A percentile compares a stretch with the other conserved stretches of the same genome.
These are phyloP conservation scores for Siderastrea radians DNA, from an alignment of 92 coral and sea anemone genomes.

Conservation along the genomic window DNA sequence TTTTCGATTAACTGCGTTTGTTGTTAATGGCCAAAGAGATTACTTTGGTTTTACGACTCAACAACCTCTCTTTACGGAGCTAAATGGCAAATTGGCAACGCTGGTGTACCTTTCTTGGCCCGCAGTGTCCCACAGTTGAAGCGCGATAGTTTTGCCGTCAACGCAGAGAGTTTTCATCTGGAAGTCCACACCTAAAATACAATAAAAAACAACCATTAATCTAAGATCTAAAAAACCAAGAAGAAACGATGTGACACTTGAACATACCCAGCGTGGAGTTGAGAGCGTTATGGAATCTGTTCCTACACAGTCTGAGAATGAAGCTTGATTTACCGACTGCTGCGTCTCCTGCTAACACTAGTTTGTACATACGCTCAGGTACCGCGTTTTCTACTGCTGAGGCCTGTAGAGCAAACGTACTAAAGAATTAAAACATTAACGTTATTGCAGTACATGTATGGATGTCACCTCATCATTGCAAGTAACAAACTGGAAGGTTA, in stretches of 20 bases:
- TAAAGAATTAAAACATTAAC: background rate
- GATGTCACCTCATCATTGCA: too few species aligned
- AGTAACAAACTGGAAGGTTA: too few species aligned
- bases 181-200: constrained; percentile 90
- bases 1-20: background rate
- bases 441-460: too few species aligned
- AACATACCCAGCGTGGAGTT: constrained; percentile 96
- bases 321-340: constrained; percentile 99
- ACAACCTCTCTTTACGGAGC: too few species aligned
- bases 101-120: constrained; percentile 92
- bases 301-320: constrained; percentile 92
- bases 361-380: constrained; percentile 96
- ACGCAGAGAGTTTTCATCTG: constrained; percentile 93
- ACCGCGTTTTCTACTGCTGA: constrained; percentile 62
- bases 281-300: constrained; percentile 91
- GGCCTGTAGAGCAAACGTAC: constrained; percentile 43
- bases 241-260: background rate
- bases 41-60: background rate
- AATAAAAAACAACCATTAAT: background rate
- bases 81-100: background rate
- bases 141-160: constrained; percentile 90
- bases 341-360: constrained; percentile 98
- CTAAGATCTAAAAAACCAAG: background rate
- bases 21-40: background rate
- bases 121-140: constrained; percentile 99